Percentiles rank a stretch among this genome's conserved stretches.
These are phyloP conservation scores for Drosophila quinaria DNA, from an alignment of 2,888 invertebrate species.

Conservation along the genomic window DNA sequence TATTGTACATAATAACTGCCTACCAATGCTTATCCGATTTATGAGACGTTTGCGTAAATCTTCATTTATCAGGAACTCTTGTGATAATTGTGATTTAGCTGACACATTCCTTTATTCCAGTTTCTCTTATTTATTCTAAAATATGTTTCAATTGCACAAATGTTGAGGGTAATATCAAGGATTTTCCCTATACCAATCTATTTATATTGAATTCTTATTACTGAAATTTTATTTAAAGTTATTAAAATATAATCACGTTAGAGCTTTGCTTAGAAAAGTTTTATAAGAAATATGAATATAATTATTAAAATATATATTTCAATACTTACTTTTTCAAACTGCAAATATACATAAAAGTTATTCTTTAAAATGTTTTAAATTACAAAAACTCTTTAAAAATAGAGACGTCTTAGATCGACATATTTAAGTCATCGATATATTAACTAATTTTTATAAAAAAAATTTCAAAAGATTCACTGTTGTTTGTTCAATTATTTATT, in stretches of 20 bases:
- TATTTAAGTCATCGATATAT: neutral
- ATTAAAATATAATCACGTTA: neutral
- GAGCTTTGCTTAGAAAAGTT: neutral
- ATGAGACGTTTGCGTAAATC: constrained; percentile 49
- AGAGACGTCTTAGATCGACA: neutral
- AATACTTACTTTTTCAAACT: neutral
- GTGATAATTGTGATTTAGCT: constrained; percentile 64
- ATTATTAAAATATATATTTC: neutral
- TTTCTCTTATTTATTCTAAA: neutral
- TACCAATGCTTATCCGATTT: constrained; percentile 50
- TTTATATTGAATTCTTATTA: neutral
- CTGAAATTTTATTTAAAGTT: too few species aligned
- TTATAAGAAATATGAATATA: neutral
- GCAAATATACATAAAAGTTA: too few species aligned
- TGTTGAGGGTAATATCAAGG: neutral
- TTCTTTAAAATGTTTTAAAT: neutral
- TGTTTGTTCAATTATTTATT: neutral
- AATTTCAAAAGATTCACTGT: too few species aligned
- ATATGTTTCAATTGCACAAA: neutral
- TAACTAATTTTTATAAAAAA: too few species aligned
- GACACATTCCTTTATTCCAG: constrained; percentile 7
- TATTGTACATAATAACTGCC: constrained; percentile 36
- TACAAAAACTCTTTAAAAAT: neutral
- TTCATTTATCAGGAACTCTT: constrained; percentile 29
- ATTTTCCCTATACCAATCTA: too few species aligned